Evolutionary conservation across 2,113 vertebrate genomes (phyloP).

Genomic region (Rhombomys opimus): DNA sequence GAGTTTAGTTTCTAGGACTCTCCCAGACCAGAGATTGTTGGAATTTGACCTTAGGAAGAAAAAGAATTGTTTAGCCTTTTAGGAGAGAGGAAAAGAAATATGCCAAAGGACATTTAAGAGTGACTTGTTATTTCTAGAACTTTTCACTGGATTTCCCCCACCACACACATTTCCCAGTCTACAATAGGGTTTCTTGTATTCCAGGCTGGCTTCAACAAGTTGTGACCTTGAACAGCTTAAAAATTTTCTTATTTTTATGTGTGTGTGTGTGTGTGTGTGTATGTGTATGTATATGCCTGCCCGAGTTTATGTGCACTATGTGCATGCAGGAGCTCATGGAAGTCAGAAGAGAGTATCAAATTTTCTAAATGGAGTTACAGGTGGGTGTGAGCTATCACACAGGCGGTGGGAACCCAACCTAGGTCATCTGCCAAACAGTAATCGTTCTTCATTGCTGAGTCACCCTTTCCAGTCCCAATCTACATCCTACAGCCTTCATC

Average conservation of each 20-base stretch:
- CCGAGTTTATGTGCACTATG: not conserved
- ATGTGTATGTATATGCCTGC: not conserved
- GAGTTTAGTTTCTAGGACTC: constrained; percentile 40
- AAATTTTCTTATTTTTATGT: not conserved
- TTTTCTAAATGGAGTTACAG: not conserved
- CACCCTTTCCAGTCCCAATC: not conserved
- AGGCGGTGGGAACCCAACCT: not conserved
- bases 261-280: no score
- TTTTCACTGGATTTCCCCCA: not conserved
- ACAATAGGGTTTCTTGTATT: not conserved
- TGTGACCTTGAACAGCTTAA: not conserved
- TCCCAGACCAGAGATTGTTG: constrained; percentile 35
- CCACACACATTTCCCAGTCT: no score
- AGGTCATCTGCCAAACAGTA: not conserved
- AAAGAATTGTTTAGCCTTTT: not conserved
- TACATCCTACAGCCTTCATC: not conserved
- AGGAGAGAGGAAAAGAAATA: not conserved
- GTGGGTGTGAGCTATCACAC: not conserved
- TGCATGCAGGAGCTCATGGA: not conserved
- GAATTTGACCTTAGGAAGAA: constrained; percentile 20
- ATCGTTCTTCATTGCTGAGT: not conserved
- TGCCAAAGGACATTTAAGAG: not conserved
- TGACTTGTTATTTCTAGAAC: not conserved
- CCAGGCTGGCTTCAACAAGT: not conserved
- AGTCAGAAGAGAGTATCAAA: not conserved